Percentiles rank a stretch among this genome's conserved stretches.
phyloP scores from a whole-genome alignment of 2,888 invertebrate species.

The Ommatoiulus sabulosus region DNA sequence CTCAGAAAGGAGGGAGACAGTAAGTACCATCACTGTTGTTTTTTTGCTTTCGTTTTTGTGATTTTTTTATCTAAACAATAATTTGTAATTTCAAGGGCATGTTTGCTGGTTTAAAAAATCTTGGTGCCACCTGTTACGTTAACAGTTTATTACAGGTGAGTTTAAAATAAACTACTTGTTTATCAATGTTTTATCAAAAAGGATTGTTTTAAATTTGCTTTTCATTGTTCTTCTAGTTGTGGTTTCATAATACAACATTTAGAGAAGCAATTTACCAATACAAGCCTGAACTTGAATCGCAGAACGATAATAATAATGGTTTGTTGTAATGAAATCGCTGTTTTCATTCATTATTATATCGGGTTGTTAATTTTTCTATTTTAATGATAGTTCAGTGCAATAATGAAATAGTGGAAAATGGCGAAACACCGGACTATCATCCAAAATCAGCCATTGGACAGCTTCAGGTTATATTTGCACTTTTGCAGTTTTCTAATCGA shows the following conservation, averaged over 20 bases:
- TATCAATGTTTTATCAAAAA: background rate
- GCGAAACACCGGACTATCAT: constrained; percentile 63
- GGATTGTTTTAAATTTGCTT: background rate
- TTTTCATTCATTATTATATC: constrained; percentile 14
- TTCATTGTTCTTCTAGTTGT: constrained; percentile 68
- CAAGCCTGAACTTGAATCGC: constrained; percentile 66
- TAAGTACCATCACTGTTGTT: background rate
- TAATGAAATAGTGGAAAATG: background rate
- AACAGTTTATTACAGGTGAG: constrained; percentile 72
- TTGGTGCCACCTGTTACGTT: constrained; percentile 77
- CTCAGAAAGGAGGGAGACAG: constrained; percentile 64
- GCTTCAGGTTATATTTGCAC: constrained; percentile 74
- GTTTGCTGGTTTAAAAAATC: constrained; percentile 74
- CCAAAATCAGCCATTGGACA: constrained; percentile 71
- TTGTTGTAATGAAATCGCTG: background rate
- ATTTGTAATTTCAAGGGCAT: constrained; percentile 62
- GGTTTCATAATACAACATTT: constrained; percentile 73
- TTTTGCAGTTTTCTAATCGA: constrained; percentile 72
- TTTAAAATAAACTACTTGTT: background rate
- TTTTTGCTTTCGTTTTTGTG: background rate
- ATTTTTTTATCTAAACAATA: background rate
- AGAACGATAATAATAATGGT: constrained; percentile 42
- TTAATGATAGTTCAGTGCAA: background rate
- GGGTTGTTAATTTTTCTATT: background rate
- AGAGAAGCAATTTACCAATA: constrained; percentile 73